phyloP scores from a whole-genome alignment of 2,888 invertebrate genomes.

The Agelastica alni region DNA sequence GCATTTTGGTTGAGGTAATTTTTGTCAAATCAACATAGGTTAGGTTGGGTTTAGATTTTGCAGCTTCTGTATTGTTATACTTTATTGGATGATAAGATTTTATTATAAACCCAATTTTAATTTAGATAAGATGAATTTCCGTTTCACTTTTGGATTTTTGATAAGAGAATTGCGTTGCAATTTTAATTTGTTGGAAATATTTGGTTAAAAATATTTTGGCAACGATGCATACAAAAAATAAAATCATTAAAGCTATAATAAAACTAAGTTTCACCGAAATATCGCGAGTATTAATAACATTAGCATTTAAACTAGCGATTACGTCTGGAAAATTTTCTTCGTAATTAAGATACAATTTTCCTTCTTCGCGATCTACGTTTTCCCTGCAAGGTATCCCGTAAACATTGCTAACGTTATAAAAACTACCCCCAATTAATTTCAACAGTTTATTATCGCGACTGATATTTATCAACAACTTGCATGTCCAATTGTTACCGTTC shows the following conservation, averaged over 20 bases:
- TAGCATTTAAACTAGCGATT: conserved; percentile 9
- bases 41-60: too few relatives aligned
- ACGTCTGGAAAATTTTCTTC: conserved; percentile 7
- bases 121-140: conserved; percentile 28
- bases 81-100: too few relatives aligned
- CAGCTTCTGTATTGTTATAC: too few relatives aligned
- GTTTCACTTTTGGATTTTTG: conserved; percentile 23
- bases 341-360: background rate
- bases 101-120: too few relatives aligned
- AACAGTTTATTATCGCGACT: conserved; percentile 12
- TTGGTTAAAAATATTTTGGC: conserved; percentile 16
- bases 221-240: conserved; percentile 12
- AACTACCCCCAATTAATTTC: conserved; percentile 8
- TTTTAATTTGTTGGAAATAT: conserved; percentile 16
- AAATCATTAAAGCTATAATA: conserved; percentile 11
- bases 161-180: conserved; percentile 25
- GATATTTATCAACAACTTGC: conserved; percentile 18
- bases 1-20: too few relatives aligned
- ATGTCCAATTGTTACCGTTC: conserved; percentile 28
- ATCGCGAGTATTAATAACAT: background rate
- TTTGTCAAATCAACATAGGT: too few relatives aligned
- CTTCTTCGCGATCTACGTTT: background rate
- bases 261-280: conserved; percentile 22
- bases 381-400: conserved; percentile 27
- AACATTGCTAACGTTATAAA: conserved; percentile 29